Evolutionary conservation across 2,797 vertebrate genomes (phyloP), one percentile per base, ranked within the genome.

Genomic region (Mus spretus): DNA sequence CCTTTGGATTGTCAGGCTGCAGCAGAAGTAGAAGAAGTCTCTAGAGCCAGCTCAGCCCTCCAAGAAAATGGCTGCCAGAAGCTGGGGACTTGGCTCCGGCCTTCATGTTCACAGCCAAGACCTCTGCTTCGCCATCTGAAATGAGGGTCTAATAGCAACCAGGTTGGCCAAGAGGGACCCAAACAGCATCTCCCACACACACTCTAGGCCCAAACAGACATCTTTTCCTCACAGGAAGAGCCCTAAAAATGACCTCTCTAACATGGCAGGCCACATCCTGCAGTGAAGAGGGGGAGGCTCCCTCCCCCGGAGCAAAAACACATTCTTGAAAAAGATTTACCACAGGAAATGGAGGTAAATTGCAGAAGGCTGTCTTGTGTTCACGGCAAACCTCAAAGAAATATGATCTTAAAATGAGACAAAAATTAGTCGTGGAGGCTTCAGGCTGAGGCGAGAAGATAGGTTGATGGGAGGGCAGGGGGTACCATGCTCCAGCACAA

Each of bases 11-110:
- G 0, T 67, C 94, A 83, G 79, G 94, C 50, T 50, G 50, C 74
- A n/a, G 92, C 86, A 75, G 90, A 59, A 59, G 53, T 44, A n/a
- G 70, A 75, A 70, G 95, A 63, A 34, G 67, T 57, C 85, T 90
- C 65, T 8, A 34, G n/a, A 50, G 96, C 86, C 91, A 57, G 91
- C 50, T 1, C 50, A 37, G 65, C 50, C 78, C 92, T 91, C 92
- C 87, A 9, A 57, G 74, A 85, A 59, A 82, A 82, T 3, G 53
- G 57, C 92, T 96, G 95, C 92, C 96, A 87, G 96, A 57, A 65
- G 1, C 13, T 0, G 87, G 86, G 92, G 78, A 77, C 57, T 80
- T 89, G 88, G 92, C 91, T 78, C 26, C 0, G 26, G 88, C 78
- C 7, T 12, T n/a, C 17, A n/a, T 24, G 70, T 93, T 93, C 22